phyloP scores from a whole-genome alignment of 1,140 invertebrate species.

The Rhopalosiphum maidis region DNA sequence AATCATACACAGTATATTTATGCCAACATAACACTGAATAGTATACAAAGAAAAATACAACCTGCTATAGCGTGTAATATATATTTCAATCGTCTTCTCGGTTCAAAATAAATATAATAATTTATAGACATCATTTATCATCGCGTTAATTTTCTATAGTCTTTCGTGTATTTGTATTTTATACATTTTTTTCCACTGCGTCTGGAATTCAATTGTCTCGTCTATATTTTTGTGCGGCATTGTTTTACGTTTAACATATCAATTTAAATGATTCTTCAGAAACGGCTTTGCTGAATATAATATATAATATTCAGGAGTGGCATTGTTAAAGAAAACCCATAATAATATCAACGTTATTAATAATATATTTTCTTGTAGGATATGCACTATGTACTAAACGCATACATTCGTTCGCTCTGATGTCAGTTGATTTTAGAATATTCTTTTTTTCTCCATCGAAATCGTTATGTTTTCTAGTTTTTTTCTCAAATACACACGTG shows the following conservation, averaged over 20 bases:
- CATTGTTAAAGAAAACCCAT: constrained; percentile 6
- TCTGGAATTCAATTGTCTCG: constrained; percentile 13
- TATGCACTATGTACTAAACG: not conserved
- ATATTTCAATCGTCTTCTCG: not conserved
- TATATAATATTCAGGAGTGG: not conserved
- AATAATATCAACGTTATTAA: not conserved
- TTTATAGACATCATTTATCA: not conserved
- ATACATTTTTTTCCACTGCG: not conserved
- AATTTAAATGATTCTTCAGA: not conserved
- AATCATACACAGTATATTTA: not conserved
- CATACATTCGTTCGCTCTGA: not conserved
- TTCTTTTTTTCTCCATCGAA: not conserved
- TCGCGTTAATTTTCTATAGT: not conserved
- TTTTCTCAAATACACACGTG: not conserved
- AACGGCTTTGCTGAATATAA: not conserved
- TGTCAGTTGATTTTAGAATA: constrained; percentile 28
- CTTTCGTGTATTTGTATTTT: not conserved
- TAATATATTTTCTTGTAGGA: not conserved
- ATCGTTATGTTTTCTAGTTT: constrained; percentile 23
- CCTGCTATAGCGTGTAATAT: not conserved
- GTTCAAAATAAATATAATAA: not conserved
- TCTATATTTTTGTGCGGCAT: not conserved
- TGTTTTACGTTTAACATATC: constrained; percentile 21
- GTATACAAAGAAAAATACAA: not conserved
- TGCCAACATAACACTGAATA: not conserved